A percentile compares a stretch with the other conserved stretches of the same genome.
Conservation (phyloP, 2,113 vertebrate genomes). For the Eurystomus gularis region DNA sequence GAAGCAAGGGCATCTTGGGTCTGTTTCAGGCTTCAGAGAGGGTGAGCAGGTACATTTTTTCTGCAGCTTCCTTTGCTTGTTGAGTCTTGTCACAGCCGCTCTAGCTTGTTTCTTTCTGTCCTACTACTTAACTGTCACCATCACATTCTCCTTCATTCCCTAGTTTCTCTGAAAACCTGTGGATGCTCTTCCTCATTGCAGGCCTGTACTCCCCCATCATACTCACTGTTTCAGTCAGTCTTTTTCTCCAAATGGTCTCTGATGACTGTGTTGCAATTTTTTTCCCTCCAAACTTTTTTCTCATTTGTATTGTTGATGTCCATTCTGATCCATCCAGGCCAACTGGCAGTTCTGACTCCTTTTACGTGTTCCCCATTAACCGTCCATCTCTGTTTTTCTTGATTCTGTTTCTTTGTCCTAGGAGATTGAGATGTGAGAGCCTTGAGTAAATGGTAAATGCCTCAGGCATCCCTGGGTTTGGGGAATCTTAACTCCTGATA, state of each 20-base stretch:
- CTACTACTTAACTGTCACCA: background rate
- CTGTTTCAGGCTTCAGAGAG: background rate
- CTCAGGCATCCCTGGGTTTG: background rate
- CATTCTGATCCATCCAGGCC: background rate
- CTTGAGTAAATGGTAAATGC: background rate
- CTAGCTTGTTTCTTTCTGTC: background rate
- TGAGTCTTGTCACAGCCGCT: background rate
- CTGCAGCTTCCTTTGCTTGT: background rate
- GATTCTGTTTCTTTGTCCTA: background rate
- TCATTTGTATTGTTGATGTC: background rate
- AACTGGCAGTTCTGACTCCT: background rate
- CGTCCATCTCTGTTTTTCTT: background rate
- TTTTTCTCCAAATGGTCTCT: background rate
- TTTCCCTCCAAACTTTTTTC: rapidly evolving
- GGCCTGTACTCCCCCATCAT: background rate
- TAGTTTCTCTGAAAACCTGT: background rate
- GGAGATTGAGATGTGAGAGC: background rate
- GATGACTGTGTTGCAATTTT: too few species aligned
- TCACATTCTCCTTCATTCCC: background rate
- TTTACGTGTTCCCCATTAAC: background rate
- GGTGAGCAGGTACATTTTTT: background rate
- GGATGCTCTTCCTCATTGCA: background rate
- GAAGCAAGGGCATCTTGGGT: rapidly evolving
- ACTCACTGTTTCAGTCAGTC: background rate
- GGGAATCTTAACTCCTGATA: background rate